A percentile compares a stretch with the other conserved stretches of the same genome.
Evolutionary conservation across 2,888 invertebrate genomes (phyloP).

Genomic region (Tanytarsus gracilentus): DNA sequence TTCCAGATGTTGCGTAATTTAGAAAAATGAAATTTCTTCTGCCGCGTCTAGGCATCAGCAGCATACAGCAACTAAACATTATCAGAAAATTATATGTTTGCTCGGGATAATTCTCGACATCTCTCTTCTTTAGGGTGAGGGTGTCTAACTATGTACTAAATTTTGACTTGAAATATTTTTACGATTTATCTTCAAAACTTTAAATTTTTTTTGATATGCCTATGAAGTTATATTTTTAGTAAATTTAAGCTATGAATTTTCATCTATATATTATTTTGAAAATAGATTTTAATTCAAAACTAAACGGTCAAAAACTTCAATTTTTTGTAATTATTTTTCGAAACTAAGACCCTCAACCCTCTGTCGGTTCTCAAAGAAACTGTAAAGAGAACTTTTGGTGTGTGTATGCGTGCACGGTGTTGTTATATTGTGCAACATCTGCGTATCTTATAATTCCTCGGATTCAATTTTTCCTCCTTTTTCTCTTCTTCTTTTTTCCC

Average conservation of each 20-base stretch:
- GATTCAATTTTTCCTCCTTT: background rate
- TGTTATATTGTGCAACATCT: slow-evolving; percentile 6
- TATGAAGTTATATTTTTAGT: no score
- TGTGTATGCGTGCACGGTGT: background rate
- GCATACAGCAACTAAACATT: background rate
- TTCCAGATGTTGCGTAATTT: slow-evolving; percentile 23
- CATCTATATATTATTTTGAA: no score
- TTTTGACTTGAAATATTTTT: no score
- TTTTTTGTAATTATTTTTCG: no score
- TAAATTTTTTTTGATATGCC: no score
- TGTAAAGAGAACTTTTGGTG: background rate
- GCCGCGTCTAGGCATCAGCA: background rate
- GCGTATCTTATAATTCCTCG: slow-evolving; percentile 2
- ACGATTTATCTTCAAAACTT: no score
- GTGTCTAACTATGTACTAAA: no score
- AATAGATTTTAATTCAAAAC: no score
- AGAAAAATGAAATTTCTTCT: background rate
- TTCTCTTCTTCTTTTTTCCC: background rate
- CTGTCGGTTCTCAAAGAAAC: slow-evolving; percentile 8
- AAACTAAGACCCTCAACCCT: no score
- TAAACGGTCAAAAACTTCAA: no score
- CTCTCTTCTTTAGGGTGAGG: slow-evolving; percentile 2
- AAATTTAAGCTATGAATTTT: no score
- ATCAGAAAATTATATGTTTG: slow-evolving; percentile 13
- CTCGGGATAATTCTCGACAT: no score